Conservation (phyloP, 2,888 invertebrate genomes). For the Melanophora roralis region DNA sequence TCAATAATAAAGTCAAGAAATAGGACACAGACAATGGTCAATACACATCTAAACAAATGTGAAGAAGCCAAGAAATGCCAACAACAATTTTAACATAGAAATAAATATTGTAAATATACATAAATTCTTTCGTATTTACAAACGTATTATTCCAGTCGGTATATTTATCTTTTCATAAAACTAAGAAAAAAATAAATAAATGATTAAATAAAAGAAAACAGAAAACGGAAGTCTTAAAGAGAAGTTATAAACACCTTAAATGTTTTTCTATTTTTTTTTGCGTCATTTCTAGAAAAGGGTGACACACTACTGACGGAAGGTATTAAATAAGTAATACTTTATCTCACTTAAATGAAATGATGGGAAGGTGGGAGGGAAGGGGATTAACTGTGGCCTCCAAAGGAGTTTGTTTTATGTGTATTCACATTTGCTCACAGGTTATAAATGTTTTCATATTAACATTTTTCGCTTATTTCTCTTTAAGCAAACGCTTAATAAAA, state of each 20-base stretch:
- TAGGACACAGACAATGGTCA: background rate
- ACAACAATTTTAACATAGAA: conserved; percentile 22
- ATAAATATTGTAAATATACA: too few relatives aligned
- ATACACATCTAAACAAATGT: conserved; percentile 40
- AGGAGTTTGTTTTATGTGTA: conserved; percentile 13
- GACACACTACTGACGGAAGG: background rate
- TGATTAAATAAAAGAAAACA: conserved; percentile 18
- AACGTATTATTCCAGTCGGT: background rate
- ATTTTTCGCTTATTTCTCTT: background rate
- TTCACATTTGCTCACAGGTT: conserved; percentile 33
- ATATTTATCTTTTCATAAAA: background rate
- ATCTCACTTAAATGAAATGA: conserved; percentile 26
- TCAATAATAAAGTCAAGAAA: conserved; percentile 30
- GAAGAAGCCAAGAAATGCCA: conserved; percentile 56
- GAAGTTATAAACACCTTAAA: conserved; percentile 28
- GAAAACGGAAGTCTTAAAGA: conserved; percentile 44
- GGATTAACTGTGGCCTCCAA: background rate
- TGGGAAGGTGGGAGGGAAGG: background rate
- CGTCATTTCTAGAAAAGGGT: background rate
- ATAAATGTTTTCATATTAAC: conserved; percentile 43
- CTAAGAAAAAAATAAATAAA: background rate
- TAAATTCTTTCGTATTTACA: conserved; percentile 1
- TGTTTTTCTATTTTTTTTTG: background rate
- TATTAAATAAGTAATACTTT: conserved; percentile 1
- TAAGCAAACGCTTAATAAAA: background rate